Base-by-base conservation (phyloP, 1,140 invertebrate genomes). In the Choristoneura fumiferana region DNA sequence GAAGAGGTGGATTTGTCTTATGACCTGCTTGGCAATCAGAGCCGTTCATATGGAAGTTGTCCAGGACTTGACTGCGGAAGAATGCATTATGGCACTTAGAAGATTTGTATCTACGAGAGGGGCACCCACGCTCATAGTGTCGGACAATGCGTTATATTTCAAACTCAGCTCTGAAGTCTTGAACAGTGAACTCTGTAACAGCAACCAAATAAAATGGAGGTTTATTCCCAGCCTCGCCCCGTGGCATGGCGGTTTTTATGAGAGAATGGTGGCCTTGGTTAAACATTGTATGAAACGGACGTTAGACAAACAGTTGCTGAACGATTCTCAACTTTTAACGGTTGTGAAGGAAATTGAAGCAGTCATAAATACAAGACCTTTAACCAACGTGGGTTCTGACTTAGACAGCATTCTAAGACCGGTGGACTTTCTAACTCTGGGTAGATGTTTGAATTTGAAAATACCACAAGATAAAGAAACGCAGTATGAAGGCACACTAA, bases 31-130 rank as follows among this genome's bases (percentile, higher is more conserved):
- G 3, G 57, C 57, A 0, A 63, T 69, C 0, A 15, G 67, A 22
- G 78, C 83, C 0, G 57, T 82, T 1, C 76, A 84, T 55, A 22
- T 86, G 14, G 82, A 84, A 55, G 29, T 78, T 1, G 68, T 76
- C 1, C 58, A 14, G 8, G 69, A 71, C 40, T 37, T 86, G 8
- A 58, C 58, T 10, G 71, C 81, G 13, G 67, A 63, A 4, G 62
- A 54, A 15, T 81, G 69, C 45, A 14, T 87, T 8, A 10, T 71
- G 33, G 66, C 67, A 9, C 40, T 78, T 0, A 56, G 67, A 38
- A 36, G 75, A 29, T 83, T 84, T 54, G 62, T 78, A 12, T 64
- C 73, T 0, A 37, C 73, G 54, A 54, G 73, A 45, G 74, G 73
- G 12, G 10, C 55, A 8, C 71, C 71, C 33, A 8, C 0, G 8